phyloP scores from a whole-genome alignment of 2,113 vertebrate species.

The Notiomystis cincta region DNA sequence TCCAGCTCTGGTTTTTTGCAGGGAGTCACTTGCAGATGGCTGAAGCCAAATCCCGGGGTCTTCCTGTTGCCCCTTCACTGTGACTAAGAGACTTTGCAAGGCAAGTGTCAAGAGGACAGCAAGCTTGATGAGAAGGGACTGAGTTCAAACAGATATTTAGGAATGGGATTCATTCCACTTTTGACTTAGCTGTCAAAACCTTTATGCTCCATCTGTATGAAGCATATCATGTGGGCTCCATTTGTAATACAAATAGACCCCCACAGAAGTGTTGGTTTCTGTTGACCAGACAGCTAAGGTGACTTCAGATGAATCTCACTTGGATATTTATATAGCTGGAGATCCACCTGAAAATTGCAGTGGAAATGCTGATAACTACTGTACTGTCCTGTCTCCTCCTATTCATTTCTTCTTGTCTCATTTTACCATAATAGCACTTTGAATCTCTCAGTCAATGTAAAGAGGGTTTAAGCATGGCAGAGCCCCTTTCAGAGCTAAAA shows the following conservation, averaged over 20 bases:
- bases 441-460: neutral
- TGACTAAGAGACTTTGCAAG: neutral
- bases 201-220: too few relatives aligned
- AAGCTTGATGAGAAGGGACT: neutral
- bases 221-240: neutral
- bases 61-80: neutral
- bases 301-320: neutral
- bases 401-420: neutral
- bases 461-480: neutral
- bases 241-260: neutral
- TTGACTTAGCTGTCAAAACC: neutral
- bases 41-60: neutral
- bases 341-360: neutral
- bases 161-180: neutral
- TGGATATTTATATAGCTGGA: neutral
- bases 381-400: neutral
- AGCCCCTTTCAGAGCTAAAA: conserved; percentile 10
- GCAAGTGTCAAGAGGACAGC: neutral
- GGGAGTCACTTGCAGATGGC: neutral
- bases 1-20: neutral
- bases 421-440: conserved; percentile 5
- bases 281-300: neutral
- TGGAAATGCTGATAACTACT: neutral
- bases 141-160: neutral
- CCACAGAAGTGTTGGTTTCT: neutral